These are phyloP conservation scores for Pectinophora gossypiella DNA, from an alignment of 1,140 invertebrate species.

Conservation along the genomic window DNA sequence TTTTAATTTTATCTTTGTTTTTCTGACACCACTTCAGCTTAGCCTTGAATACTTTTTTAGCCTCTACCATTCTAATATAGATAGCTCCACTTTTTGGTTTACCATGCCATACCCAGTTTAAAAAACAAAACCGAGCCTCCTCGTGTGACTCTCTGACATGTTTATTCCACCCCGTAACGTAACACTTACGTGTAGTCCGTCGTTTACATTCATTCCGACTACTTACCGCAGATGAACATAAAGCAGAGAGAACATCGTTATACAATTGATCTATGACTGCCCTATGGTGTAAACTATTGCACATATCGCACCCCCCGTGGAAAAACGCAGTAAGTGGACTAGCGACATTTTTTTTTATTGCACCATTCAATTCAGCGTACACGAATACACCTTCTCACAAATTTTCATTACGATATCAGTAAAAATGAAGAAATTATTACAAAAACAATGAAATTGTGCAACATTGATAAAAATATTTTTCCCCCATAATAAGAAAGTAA, in stretches of 20 bases:
- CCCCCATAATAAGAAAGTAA: no score
- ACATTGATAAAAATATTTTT: no score
- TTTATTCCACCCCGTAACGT: constrained; percentile 5
- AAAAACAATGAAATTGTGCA: no score
- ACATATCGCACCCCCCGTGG: not conserved
- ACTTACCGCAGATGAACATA: not conserved
- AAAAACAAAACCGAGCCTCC: constrained; percentile 5
- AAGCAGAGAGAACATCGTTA: not conserved
- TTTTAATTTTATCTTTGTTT: constrained; percentile 3
- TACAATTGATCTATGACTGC: not conserved
- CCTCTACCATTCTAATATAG: not conserved
- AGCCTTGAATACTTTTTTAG: constrained; percentile 4
- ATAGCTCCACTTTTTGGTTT: not conserved
- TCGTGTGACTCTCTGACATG: no score
- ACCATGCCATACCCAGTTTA: not conserved
- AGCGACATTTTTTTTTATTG: no score
- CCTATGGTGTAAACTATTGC: not conserved
- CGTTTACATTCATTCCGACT: not conserved
- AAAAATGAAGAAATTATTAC: no score
- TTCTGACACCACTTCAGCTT: constrained; percentile 5
- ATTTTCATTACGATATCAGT: no score
- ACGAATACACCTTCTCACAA: no score
- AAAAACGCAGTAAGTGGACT: no score
- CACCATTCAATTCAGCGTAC: no score
- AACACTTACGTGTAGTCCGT: not conserved